A percentile compares a stretch with the other conserved stretches of the same genome.
phyloP scores from a whole-genome alignment of 2,797 vertebrate genomes.

The Steatocranus sp. region DNA sequence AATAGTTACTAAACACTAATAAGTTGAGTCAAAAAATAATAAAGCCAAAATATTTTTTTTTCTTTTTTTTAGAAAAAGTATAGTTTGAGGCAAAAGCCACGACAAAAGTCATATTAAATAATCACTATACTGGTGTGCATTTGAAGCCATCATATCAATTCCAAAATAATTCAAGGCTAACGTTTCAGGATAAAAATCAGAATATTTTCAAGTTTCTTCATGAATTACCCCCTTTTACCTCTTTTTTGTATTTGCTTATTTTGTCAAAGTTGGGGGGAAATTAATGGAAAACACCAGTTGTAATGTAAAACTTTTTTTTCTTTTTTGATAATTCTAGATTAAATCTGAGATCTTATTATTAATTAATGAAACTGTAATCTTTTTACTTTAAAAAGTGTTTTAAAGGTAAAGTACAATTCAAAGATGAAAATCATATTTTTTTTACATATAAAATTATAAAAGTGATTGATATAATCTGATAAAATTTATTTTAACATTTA shows the following conservation, averaged over 20 bases:
- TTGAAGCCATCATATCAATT: neutral
- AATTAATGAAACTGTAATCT: neutral
- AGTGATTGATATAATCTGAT: neutral
- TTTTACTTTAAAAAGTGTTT: neutral
- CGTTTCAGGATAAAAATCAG: neutral
- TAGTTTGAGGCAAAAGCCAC: neutral
- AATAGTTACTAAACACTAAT: neutral
- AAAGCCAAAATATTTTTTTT: neutral
- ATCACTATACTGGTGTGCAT: neutral
- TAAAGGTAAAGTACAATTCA: neutral
- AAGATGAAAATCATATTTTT: neutral
- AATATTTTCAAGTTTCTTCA: neutral
- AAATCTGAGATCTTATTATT: neutral
- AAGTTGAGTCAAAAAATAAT: neutral
- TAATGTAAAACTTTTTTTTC: neutral
- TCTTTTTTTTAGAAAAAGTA: neutral
- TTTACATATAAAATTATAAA: neutral
- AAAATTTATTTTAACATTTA: neutral
- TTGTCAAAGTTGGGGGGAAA: neutral
- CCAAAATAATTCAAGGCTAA: neutral
- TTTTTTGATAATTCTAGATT: neutral
- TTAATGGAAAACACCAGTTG: neutral
- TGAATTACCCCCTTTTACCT: neutral
- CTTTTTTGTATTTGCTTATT: neutral
- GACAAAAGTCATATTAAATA: neutral